Conservation (phyloP, 2,888 invertebrate genomes). For the Thelaira solivaga region DNA sequence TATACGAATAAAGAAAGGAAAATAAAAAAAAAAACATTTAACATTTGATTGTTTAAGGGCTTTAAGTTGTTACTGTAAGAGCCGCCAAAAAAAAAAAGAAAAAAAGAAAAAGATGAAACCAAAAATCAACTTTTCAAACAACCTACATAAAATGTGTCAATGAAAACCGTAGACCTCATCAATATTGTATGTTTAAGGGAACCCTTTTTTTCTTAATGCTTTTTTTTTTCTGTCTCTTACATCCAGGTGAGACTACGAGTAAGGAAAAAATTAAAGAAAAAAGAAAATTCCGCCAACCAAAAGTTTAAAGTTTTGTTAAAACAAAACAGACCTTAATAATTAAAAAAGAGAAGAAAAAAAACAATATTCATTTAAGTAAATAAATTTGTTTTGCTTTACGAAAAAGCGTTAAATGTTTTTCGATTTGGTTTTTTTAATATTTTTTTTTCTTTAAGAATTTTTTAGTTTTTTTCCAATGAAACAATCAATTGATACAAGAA, state of each 20-base stretch:
- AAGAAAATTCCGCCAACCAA: conserved; percentile 17
- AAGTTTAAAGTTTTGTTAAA: conserved; percentile 16
- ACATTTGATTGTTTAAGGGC: conserved; percentile 10
- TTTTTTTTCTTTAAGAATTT: background rate
- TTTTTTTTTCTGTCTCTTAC: conserved; percentile 5
- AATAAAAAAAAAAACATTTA: conserved; percentile 26
- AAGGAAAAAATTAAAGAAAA: conserved; percentile 18
- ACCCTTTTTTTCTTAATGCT: conserved; percentile 33
- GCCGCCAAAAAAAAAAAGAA: no score
- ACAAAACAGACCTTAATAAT: conserved; percentile 45
- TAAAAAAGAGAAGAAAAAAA: no score
- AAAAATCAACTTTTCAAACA: conserved; percentile 53
- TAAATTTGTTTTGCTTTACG: conserved; percentile 20
- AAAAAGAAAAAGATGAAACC: conserved; percentile 12
- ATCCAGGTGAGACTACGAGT: background rate
- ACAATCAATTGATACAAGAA: conserved; percentile 70
- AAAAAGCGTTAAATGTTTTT: conserved; percentile 49
- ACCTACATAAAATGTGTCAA: conserved; percentile 62
- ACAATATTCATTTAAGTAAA: conserved; percentile 6
- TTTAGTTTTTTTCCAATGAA: conserved; percentile 60
- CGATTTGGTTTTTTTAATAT: background rate
- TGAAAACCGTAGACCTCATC: conserved; percentile 57
- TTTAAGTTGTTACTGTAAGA: conserved; percentile 30
- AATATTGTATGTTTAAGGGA: conserved; percentile 60
- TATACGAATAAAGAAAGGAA: background rate